Evolutionary conservation across 37 sponge, comb jelly and placozoan genomes (phyloP), one percentile per base, ranked within the genome.

Genomic region (Lycopodina hypogea): DNA sequence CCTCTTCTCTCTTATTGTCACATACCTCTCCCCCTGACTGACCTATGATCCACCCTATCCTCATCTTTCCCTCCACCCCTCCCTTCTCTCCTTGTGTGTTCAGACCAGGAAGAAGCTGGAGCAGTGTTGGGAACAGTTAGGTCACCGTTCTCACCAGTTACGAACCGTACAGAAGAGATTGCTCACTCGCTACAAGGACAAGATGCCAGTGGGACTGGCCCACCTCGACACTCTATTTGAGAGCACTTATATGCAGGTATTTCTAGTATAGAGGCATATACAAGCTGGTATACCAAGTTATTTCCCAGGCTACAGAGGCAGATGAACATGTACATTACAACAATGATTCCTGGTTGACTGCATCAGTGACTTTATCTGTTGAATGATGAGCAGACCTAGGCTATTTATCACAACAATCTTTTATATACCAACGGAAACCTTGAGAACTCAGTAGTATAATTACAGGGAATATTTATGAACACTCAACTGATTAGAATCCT

Each of bases 171-270:
- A 97, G 78, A 95, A 93, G 86, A 63, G 98, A 28, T 84, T 97
- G 22, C 76, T 97, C 23, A 87, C 89, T 2, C 88, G 98, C 19
- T 97, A 95, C 84, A 97, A 95, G 72, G 98, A 97, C 81, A 97
- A 97, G 76, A 97, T 95, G n/a, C 98, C 98, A 29, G 65, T 90
- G 2, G 86, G 94, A 0, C 81, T 97, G 50, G 58, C 75, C 24
- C 93, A 97, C 68, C 79, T 97, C 56, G 98, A 97, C 73, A 90
- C 93, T 22, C 81, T 97, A 0, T 75, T 97, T 57, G 96, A 97
- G 72, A 93, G 98, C 6, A 95, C 98, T 3, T 92, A 87, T 42
- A 85, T 79, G 55, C 95, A 92, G 86, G 96, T 37, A 39, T 8
- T 28, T 24, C n/a, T n/a, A n/a, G n/a, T n/a, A 8, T 67, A 17